These are phyloP conservation scores for Nasonia oneida DNA, from an alignment of 2,888 invertebrate species.

Conservation along the genomic window DNA sequence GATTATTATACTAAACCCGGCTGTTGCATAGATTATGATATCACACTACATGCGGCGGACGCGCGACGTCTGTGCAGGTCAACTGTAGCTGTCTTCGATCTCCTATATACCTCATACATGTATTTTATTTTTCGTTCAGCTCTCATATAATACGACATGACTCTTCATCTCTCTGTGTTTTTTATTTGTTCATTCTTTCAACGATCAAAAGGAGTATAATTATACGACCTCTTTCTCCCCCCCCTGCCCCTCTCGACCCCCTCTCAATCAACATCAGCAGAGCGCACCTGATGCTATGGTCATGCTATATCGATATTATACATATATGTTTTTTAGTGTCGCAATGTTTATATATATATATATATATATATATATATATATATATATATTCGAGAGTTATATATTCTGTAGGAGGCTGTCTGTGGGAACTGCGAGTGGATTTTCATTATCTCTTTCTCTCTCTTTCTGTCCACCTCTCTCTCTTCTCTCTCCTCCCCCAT, in stretches of 20 bases:
- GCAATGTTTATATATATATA: conserved; percentile 42
- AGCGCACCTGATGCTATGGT: conserved; percentile 49
- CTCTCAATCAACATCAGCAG: conserved; percentile 43
- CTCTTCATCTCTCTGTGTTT: neutral
- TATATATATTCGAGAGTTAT: conserved; percentile 29
- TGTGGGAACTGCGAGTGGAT: conserved; percentile 54
- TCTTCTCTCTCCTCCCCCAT: neutral
- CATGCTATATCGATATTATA: conserved; percentile 57
- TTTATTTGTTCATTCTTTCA: neutral
- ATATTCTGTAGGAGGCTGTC: conserved; percentile 53
- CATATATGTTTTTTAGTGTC: conserved; percentile 48
- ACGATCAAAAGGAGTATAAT: neutral
- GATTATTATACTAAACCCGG: neutral
- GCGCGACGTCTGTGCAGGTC: neutral
- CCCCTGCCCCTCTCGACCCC: neutral
- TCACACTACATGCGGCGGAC: neutral
- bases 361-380: conserved; percentile 40
- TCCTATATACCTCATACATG: neutral
- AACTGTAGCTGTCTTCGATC: conserved; percentile 21
- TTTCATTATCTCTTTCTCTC: conserved; percentile 38
- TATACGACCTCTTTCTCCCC: neutral
- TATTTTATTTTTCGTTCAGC: neutral
- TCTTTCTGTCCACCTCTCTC: neutral
- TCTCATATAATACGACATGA: neutral
- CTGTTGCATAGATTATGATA: neutral